phyloP scores from a whole-genome alignment of 1,140 invertebrate genomes.

The Megalopta genalis region DNA sequence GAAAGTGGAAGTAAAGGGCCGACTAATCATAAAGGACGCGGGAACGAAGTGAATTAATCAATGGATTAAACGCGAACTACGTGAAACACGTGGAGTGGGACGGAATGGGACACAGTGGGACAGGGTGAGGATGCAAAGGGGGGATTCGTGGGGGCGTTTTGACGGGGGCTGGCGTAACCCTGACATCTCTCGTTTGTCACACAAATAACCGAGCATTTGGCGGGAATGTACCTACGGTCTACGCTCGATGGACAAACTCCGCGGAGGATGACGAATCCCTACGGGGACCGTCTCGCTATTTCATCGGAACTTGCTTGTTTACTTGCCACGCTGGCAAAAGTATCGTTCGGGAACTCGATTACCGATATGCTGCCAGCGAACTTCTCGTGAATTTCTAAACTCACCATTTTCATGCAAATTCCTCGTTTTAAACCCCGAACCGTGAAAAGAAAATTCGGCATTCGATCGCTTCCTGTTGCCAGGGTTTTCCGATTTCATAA shows the following conservation, averaged over 20 bases:
- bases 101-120: conserved; percentile 8
- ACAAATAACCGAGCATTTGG: conserved; percentile 78
- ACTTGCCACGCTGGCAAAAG: conserved; percentile 22
- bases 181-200: conserved; percentile 80
- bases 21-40: conserved; percentile 78
- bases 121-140: conserved; percentile 18
- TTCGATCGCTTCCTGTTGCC: too few species aligned
- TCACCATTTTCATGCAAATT: too few species aligned
- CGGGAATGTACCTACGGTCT: conserved; percentile 57
- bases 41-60: conserved; percentile 79
- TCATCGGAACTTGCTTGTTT: conserved; percentile 46
- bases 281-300: conserved; percentile 59
- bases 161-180: conserved; percentile 57
- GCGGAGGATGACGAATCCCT: conserved; percentile 70
- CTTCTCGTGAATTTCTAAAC: too few species aligned
- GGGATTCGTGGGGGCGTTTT: conserved; percentile 41
- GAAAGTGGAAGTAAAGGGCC: conserved; percentile 65
- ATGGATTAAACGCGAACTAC: conserved; percentile 77
- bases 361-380: not conserved
- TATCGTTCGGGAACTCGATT: conserved; percentile 1
- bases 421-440: too few species aligned
- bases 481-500: too few species aligned
- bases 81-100: conserved; percentile 46
- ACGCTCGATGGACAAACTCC: conserved; percentile 68
- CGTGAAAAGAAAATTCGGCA: too few species aligned